Conservation (phyloP, 1,140 invertebrate species). For the Reticulitermes speratus region DNA sequence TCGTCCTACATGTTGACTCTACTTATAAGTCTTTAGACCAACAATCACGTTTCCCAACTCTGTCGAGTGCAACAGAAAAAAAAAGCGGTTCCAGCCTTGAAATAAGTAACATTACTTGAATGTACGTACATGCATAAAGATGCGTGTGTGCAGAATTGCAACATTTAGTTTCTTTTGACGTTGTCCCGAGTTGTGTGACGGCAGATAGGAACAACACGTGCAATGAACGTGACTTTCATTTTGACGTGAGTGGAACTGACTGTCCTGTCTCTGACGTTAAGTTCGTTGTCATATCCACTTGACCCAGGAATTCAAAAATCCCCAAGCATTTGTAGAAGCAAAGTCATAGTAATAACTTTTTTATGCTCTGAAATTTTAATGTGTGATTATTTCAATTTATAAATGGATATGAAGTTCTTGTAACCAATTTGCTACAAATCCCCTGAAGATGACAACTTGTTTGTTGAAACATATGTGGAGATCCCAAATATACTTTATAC, state of each 20-base stretch:
- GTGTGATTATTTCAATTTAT: too few species aligned
- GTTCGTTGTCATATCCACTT: neutral
- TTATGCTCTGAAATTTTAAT: too few species aligned
- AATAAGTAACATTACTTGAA: neutral
- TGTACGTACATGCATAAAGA: neutral
- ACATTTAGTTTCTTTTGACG: neutral
- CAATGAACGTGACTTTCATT: neutral
- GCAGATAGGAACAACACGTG: neutral
- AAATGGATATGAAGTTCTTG: too few species aligned
- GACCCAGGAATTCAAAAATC: neutral
- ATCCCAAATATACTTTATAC: too few species aligned
- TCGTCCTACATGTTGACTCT: too few species aligned
- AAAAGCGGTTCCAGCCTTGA: neutral
- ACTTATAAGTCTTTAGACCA: too few species aligned
- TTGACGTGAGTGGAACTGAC: neutral
- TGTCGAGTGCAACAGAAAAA: neutral
- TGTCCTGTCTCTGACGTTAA: neutral
- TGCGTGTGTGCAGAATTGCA: conserved; percentile 17
- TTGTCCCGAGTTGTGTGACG: neutral
- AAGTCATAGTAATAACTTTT: too few species aligned
- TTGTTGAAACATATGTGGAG: too few species aligned
- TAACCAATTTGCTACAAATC: too few species aligned
- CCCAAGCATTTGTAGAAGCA: too few species aligned
- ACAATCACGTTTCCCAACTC: neutral
- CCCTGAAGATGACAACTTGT: too few species aligned